A percentile compares a stretch with the other conserved stretches of the same genome.
Conservation (phyloP, 2,797 vertebrate genomes). For the Enteromius unitaeniatus region DNA sequence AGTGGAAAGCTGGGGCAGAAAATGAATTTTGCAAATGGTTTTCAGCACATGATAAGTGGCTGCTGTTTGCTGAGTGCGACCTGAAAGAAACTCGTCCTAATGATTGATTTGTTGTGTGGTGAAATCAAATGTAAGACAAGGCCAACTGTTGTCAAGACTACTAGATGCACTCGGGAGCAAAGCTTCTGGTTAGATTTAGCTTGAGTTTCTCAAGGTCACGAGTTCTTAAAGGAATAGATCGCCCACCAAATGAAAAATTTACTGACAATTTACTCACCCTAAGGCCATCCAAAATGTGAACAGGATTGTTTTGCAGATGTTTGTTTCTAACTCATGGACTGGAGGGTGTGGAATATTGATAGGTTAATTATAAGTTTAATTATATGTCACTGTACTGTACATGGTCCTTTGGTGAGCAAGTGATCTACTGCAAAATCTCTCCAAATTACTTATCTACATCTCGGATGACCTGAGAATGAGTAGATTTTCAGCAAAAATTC, state of each 20-base stretch:
- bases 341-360: too few relatives aligned
- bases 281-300: too few relatives aligned
- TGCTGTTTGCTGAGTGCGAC: not conserved
- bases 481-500: not conserved
- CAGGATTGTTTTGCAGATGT: too few relatives aligned
- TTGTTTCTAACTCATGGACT: too few relatives aligned
- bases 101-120: not conserved
- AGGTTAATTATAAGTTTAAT: too few relatives aligned
- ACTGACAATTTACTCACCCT: too few relatives aligned
- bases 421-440: too few relatives aligned
- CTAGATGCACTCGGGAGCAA: not conserved
- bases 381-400: too few relatives aligned
- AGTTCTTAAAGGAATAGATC: not conserved
- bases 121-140: slow-evolving; percentile 4
- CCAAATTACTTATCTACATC: too few relatives aligned
- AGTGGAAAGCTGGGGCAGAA: not conserved
- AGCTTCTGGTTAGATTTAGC: slow-evolving; percentile 19
- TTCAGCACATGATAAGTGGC: slow-evolving; percentile 7
- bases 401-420: too few relatives aligned
- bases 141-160: slow-evolving; percentile 6
- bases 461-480: not conserved
- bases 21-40: not conserved
- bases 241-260: not conserved
- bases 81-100: not conserved
- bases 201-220: slow-evolving; percentile 1